Conservation (phyloP, 2,797 vertebrate genomes). For the Molossus molossus region DNA sequence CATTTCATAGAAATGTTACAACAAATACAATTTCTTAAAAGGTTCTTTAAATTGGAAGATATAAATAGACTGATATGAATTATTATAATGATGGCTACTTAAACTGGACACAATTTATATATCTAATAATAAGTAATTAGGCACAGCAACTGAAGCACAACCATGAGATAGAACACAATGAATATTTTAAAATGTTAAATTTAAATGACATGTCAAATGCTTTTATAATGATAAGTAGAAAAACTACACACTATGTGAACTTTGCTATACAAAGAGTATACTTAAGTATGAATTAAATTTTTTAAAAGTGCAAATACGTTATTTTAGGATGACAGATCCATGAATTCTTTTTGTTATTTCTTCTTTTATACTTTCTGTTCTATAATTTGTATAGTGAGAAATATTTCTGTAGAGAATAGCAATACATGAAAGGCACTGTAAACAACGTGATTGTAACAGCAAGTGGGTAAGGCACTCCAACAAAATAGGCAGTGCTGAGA, state of each 20-base stretch:
- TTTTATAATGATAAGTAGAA: constrained; percentile 28
- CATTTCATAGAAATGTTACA: not conserved
- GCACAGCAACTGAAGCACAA: not conserved
- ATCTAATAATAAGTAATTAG: not conserved
- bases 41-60: not conserved
- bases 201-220: not conserved
- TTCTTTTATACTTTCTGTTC: not conserved
- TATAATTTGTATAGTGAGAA: constrained; percentile 25
- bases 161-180: not conserved
- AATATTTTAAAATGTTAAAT: constrained; percentile 28
- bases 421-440: constrained; percentile 12
- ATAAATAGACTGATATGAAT: not conserved
- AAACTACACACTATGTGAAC: not conserved
- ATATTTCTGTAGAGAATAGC: constrained; percentile 53
- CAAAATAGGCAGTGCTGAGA: not conserved
- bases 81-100: not conserved
- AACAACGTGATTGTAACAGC: not conserved
- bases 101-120: not conserved
- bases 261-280: not conserved
- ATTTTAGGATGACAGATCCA: not conserved
- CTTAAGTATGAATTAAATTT: not conserved
- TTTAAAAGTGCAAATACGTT: not conserved
- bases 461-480: not conserved
- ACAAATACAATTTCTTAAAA: not conserved
- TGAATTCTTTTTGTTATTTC: not conserved